phyloP scores from a whole-genome alignment of 2,797 vertebrate species.

The Phataginus tetradactyla region DNA sequence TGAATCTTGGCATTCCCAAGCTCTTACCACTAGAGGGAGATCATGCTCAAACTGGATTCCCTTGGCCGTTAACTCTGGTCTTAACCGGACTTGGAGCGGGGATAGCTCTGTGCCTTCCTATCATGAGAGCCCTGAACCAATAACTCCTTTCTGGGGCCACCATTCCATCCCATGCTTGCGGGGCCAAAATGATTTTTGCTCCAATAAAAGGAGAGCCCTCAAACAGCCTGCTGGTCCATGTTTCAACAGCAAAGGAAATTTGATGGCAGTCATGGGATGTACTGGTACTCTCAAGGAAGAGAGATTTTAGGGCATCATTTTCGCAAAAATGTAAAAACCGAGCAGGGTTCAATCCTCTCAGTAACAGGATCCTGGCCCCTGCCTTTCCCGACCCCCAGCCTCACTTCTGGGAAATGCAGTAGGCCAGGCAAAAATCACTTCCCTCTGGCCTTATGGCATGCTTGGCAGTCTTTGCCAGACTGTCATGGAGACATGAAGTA shows the following conservation, averaged over 20 bases:
- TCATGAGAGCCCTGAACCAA: background rate
- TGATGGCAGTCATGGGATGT: background rate
- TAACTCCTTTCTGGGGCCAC: background rate
- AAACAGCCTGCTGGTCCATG: background rate
- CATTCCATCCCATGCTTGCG: background rate
- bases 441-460: background rate
- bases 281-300: background rate
- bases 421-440: background rate
- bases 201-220: background rate
- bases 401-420: background rate
- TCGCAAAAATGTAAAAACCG: background rate
- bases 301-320: background rate
- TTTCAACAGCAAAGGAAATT: background rate
- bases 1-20: background rate
- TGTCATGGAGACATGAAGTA: constrained; percentile 69
- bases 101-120: background rate
- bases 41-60: background rate
- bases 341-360: background rate
- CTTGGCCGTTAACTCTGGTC: background rate
- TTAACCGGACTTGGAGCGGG: background rate
- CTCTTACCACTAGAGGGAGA: constrained; percentile 62
- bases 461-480: constrained; percentile 75
- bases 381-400: background rate
- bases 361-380: background rate
- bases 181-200: background rate